These are phyloP conservation scores for Furnarius figulus DNA, from an alignment of 2,113 vertebrate species.

Conservation along the genomic window DNA sequence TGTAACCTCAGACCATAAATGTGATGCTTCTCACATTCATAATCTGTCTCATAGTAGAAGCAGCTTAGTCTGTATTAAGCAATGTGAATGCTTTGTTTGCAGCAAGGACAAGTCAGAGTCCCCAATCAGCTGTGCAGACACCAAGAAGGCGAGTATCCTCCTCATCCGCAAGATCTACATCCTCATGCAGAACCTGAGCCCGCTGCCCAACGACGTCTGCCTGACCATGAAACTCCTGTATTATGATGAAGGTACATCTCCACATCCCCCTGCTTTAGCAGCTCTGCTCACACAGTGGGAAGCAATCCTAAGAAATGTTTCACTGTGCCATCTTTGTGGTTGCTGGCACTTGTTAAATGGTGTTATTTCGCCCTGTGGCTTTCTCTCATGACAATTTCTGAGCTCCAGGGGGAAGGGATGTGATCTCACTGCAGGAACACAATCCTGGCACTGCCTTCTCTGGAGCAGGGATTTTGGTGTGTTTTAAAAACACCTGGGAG, in stretches of 20 bases:
- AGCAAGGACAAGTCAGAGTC: background rate
- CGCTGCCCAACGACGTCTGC: slow-evolving; percentile 85
- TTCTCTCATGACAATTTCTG: rapidly evolving
- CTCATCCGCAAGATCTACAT: slow-evolving; percentile 93
- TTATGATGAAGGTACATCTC: slow-evolving; percentile 86
- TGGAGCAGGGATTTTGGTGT: background rate
- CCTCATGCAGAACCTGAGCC: slow-evolving; percentile 92
- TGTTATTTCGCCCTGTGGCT: rapidly evolving
- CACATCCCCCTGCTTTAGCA: background rate
- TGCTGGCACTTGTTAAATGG: background rate
- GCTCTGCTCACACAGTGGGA: background rate
- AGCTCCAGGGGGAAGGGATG: background rate
- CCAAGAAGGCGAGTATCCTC: slow-evolving; percentile 88
- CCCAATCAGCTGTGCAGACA: slow-evolving; percentile 73
- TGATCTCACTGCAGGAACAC: background rate
- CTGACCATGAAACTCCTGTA: slow-evolving; percentile 95
- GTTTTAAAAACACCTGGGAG: background rate
- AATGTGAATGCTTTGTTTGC: too few relatives aligned
- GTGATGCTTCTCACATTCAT: background rate
- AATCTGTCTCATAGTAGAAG: background rate
- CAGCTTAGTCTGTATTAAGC: too few relatives aligned
- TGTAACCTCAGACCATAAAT: background rate
- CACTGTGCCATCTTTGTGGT: background rate
- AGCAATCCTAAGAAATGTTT: background rate
- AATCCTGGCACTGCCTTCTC: background rate